phyloP scores from a whole-genome alignment of 1,140 invertebrate species.

The Neodiprion fabricii region DNA sequence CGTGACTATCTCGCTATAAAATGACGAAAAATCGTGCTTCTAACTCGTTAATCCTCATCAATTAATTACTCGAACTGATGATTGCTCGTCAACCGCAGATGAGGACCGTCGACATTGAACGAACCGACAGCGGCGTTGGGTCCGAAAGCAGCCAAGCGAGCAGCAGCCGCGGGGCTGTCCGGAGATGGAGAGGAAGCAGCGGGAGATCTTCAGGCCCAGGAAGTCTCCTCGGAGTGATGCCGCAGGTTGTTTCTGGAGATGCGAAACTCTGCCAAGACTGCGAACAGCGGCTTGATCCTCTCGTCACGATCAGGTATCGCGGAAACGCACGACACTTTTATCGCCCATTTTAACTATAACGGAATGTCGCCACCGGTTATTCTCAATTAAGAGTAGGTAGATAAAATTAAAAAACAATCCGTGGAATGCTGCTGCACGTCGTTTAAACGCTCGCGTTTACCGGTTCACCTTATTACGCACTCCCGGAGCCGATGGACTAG shows the following conservation, averaged over 20 bases:
- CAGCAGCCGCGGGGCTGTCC: slow-evolving; percentile 63
- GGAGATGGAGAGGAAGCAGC: slow-evolving; percentile 52
- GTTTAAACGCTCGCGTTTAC: not conserved
- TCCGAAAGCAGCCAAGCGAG: slow-evolving; percentile 91
- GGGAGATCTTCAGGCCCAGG: slow-evolving; percentile 41
- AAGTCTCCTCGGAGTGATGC: slow-evolving; percentile 47
- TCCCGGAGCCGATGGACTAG: not conserved
- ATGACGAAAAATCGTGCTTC: too few relatives aligned
- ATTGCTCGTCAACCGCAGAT: slow-evolving; percentile 33
- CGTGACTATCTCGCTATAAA: too few relatives aligned
- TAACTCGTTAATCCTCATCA: too few relatives aligned
- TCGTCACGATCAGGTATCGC: slow-evolving; percentile 55
- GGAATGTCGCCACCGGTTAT: too few relatives aligned
- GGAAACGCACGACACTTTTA: not conserved
- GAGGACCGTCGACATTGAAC: slow-evolving; percentile 73
- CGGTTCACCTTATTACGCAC: not conserved
- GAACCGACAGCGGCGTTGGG: slow-evolving; percentile 92
- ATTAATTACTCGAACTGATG: too few relatives aligned
- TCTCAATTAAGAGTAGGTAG: too few relatives aligned
- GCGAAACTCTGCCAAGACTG: slow-evolving; percentile 59
- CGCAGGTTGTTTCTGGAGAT: slow-evolving; percentile 51
- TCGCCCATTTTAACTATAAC: too few relatives aligned
- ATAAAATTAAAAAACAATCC: too few relatives aligned
- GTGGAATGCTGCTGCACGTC: too few relatives aligned
- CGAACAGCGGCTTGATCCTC: slow-evolving; percentile 54